A percentile compares a stretch with the other conserved stretches of the same genome.
These are phyloP conservation scores for Drosophila carrolli DNA, from an alignment of 1,140 invertebrate species.

Conservation along the genomic window DNA sequence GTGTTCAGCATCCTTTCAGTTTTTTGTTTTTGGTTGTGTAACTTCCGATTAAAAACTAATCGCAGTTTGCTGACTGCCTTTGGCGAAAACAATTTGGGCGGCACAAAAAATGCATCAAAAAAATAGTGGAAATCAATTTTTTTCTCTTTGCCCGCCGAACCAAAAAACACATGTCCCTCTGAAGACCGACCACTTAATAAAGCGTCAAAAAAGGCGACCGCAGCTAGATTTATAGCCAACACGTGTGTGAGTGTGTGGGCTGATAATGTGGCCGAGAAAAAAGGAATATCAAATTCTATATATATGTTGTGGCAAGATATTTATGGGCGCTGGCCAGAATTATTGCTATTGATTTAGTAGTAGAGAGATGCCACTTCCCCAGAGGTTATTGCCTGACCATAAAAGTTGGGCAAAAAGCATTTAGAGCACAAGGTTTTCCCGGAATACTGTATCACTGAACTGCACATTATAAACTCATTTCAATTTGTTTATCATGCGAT, in stretches of 20 bases:
- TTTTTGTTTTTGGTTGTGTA: constrained; percentile 6
- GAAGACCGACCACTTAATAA: constrained; percentile 62
- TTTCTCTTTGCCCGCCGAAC: too few species aligned
- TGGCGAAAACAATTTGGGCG: constrained; percentile 29
- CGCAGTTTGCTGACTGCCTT: constrained; percentile 12
- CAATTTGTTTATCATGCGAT: constrained; percentile 4
- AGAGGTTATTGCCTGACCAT: constrained; percentile 39
- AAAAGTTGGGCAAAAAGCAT: constrained; percentile 49
- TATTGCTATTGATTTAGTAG: constrained; percentile 72
- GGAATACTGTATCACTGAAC: background rate
- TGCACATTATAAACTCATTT: constrained; percentile 17
- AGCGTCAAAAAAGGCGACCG: constrained; percentile 42
- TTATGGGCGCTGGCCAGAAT: constrained; percentile 60
- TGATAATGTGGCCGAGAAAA: constrained; percentile 35
- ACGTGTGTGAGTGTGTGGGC: constrained; percentile 35
- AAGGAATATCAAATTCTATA: constrained; percentile 34
- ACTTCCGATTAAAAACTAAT: constrained; percentile 33
- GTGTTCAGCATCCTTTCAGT: background rate
- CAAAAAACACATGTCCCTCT: constrained; percentile 39
- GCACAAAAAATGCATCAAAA: constrained; percentile 15
- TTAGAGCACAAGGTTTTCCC: constrained; percentile 5
- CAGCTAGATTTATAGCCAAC: constrained; percentile 61
- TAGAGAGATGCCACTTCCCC: constrained; percentile 16
- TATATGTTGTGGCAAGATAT: constrained; percentile 40
- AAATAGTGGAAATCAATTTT: constrained; percentile 22